A percentile compares a stretch with the other conserved stretches of the same genome.
Conservation (phyloP, 2,888 invertebrate species). For the Heliconius charithonia region DNA sequence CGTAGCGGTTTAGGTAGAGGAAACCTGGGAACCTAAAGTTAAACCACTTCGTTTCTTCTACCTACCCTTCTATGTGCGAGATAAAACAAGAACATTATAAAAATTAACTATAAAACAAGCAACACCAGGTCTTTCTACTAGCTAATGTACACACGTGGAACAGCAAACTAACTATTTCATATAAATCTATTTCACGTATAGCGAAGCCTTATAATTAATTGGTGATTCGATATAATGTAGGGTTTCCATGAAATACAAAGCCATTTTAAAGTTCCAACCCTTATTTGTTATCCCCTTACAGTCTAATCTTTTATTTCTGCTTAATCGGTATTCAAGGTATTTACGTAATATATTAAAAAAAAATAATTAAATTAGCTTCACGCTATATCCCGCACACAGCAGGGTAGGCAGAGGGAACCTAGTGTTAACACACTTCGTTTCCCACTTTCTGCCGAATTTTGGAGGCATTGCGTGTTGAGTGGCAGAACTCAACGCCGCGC, state of each 20-base stretch:
- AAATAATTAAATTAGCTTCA: too few species aligned
- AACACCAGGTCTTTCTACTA: background rate
- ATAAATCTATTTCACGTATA: slow-evolving; percentile 4
- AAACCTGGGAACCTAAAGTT: too few species aligned
- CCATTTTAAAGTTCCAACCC: slow-evolving; percentile 13
- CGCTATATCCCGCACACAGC: too few species aligned
- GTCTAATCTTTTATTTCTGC: slow-evolving; percentile 20
- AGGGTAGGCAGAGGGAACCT: too few species aligned
- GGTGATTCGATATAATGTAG: slow-evolving; percentile 29
- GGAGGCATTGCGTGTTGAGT: too few species aligned
- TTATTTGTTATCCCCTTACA: slow-evolving; percentile 12
- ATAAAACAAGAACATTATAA: background rate
- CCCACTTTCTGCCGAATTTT: too few species aligned
- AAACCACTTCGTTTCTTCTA: background rate
- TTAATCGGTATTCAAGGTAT: slow-evolving; percentile 16
- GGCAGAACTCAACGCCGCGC: too few species aligned
- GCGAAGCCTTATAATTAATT: slow-evolving; percentile 29
- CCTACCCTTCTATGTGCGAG: background rate
- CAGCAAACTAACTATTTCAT: background rate
- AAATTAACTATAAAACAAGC: background rate
- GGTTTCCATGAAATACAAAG: slow-evolving; percentile 31
- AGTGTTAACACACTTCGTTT: too few species aligned
- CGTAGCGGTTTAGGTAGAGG: too few species aligned
- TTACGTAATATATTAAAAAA: background rate
- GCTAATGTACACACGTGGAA: background rate